Conservation (phyloP, 2,113 vertebrate genomes). For the Todiramphus chloris region DNA sequence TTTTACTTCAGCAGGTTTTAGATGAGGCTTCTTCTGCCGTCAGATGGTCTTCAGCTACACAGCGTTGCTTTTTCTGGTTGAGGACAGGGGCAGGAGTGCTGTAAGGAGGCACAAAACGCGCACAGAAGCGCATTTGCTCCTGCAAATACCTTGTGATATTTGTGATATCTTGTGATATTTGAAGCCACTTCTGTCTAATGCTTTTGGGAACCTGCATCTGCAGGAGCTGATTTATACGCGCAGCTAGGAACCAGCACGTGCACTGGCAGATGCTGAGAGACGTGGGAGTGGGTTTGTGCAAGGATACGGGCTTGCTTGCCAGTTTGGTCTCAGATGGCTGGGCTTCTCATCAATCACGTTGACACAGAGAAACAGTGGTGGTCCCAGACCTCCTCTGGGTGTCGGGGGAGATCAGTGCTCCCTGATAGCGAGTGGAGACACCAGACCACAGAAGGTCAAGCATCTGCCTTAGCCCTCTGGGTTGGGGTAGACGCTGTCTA, state of each 20-base stretch:
- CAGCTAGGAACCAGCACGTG: background rate
- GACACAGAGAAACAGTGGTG: background rate
- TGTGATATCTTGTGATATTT: background rate
- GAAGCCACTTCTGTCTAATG: background rate
- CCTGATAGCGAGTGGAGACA: background rate
- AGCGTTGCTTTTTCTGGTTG: background rate
- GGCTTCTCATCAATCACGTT: background rate
- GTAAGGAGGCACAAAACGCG: background rate
- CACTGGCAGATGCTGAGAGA: background rate
- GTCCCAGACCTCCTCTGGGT: background rate
- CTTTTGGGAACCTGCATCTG: background rate
- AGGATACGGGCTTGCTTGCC: background rate
- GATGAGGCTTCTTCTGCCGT: background rate
- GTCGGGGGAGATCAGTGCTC: background rate
- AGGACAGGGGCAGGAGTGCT: background rate
- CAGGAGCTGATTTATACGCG: background rate
- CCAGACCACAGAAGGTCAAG: background rate
- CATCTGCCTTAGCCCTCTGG: background rate
- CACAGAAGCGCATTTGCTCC: background rate
- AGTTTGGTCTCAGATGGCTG: background rate
- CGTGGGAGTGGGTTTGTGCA: background rate
- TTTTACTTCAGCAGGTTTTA: background rate
- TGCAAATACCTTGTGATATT: background rate
- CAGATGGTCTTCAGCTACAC: background rate
- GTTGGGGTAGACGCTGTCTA: background rate